phyloP scores from a whole-genome alignment of 1,140 invertebrate species.

The Dreissena rostriformis region DNA sequence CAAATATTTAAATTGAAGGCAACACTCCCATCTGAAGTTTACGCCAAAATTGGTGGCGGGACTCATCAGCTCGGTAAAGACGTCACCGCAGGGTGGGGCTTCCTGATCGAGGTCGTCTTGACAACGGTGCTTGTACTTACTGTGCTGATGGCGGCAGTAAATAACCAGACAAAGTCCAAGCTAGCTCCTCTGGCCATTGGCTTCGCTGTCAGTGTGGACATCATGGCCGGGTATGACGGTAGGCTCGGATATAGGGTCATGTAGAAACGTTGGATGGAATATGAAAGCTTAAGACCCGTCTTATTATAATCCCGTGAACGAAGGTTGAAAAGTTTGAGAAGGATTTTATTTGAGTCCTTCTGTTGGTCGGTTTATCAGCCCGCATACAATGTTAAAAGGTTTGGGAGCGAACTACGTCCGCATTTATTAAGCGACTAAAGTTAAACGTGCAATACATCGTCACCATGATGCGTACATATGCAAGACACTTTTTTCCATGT shows the following conservation, averaged over 20 bases:
- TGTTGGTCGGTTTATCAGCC: too few relatives aligned
- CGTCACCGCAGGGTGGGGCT: conserved; percentile 60
- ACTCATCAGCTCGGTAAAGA: conserved; percentile 45
- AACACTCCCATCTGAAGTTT: conserved; percentile 54
- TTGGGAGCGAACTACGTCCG: too few relatives aligned
- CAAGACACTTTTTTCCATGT: too few relatives aligned
- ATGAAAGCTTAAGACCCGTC: too few relatives aligned
- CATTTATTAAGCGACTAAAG: too few relatives aligned
- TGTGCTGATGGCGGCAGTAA: conserved; percentile 75
- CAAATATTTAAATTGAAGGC: conserved; percentile 55
- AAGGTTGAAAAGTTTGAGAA: too few relatives aligned
- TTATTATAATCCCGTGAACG: too few relatives aligned
- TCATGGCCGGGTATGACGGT: conserved; percentile 72
- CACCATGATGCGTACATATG: too few relatives aligned
- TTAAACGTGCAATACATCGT: too few relatives aligned
- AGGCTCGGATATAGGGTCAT: not conserved
- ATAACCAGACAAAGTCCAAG: conserved; percentile 62
- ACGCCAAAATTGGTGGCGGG: conserved; percentile 61
- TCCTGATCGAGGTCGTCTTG: conserved; percentile 75
- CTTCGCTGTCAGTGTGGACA: conserved; percentile 73
- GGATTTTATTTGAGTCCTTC: too few relatives aligned
- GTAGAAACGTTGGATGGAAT: not conserved
- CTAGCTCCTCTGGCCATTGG: conserved; percentile 79
- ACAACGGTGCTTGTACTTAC: conserved; percentile 76
- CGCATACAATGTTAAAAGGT: too few relatives aligned